Percentiles rank a stretch among this genome's conserved stretches.
Evolutionary conservation across 2,888 invertebrate species (phyloP).

Genomic region (Platerodrilus igneus): DNA sequence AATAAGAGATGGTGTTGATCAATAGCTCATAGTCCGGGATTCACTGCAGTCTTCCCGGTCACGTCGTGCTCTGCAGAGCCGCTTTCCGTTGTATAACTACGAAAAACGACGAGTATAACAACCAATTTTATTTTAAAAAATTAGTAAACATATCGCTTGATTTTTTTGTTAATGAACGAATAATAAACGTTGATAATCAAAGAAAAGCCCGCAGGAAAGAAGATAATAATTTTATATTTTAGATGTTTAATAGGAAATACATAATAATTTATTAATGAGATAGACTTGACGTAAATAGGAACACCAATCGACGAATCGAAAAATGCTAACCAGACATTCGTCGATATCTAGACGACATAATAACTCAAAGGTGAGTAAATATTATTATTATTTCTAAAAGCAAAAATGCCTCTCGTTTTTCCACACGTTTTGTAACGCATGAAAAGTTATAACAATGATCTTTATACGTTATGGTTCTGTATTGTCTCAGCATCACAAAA

Average conservation of each 20-base stretch:
- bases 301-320: slow-evolving; percentile 26
- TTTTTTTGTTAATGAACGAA: background rate
- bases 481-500: no score
- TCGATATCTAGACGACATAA: slow-evolving; percentile 33
- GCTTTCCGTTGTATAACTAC: no score
- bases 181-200: slow-evolving; percentile 1
- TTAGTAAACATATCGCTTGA: background rate
- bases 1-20: slow-evolving; percentile 26
- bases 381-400: slow-evolving; percentile 1
- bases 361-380: slow-evolving; percentile 34
- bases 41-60: slow-evolving; percentile 38
- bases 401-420: background rate
- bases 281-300: slow-evolving; percentile 11
- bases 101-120: slow-evolving; percentile 11
- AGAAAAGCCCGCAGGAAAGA: slow-evolving; percentile 6
- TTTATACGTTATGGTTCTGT: no score
- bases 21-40: slow-evolving; percentile 29
- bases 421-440: background rate
- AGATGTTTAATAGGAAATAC: slow-evolving; percentile 7
- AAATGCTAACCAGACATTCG: slow-evolving; percentile 26
- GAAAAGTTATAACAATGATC: no score
- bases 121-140: no score
- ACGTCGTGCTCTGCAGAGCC: slow-evolving; percentile 32
- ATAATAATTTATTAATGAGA: slow-evolving; percentile 7
- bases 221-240: slow-evolving; percentile 12